Evolutionary conservation across 2,113 vertebrate genomes (phyloP).

Genomic region (Mionectes macconnelli): DNA sequence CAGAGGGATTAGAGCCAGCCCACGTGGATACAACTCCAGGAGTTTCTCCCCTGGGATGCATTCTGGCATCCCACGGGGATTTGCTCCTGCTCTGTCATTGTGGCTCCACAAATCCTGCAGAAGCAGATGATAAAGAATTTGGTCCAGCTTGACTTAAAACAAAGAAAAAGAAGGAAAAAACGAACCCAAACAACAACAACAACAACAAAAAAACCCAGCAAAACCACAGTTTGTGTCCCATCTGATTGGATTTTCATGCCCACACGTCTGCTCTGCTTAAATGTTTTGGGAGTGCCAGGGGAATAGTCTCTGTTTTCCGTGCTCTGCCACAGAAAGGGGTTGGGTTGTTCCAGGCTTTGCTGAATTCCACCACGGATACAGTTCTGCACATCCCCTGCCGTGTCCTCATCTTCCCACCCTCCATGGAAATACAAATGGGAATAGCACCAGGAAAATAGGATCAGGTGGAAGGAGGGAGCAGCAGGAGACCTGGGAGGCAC

Average conservation of each 20-base stretch:
- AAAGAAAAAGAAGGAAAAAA: not conserved
- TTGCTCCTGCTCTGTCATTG: not conserved
- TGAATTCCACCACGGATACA: not conserved
- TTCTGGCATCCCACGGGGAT: not conserved
- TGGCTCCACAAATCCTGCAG: not conserved
- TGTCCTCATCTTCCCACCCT: not conserved
- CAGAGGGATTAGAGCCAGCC: not conserved
- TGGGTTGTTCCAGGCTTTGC: not conserved
- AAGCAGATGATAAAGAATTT: not conserved
- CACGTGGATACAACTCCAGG: not conserved
- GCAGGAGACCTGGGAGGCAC: not conserved
- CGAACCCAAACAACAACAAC: not conserved
- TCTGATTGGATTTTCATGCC: slow-evolving; percentile 41
- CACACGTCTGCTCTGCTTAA: slow-evolving; percentile 35
- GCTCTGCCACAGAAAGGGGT: not conserved
- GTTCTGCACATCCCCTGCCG: fast-evolving
- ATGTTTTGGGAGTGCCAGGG: slow-evolving; percentile 5
- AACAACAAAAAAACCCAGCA: fast-evolving
- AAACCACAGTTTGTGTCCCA: not conserved
- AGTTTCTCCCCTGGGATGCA: not conserved
- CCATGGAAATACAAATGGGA: not conserved
- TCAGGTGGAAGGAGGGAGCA: not conserved
- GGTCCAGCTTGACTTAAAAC: not conserved
- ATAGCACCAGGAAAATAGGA: not conserved
- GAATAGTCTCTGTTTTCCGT: not conserved